Evolutionary conservation across 2,113 vertebrate genomes (phyloP), one percentile per base, ranked within the genome.

Genomic region (Lepisosteus oculatus): DNA sequence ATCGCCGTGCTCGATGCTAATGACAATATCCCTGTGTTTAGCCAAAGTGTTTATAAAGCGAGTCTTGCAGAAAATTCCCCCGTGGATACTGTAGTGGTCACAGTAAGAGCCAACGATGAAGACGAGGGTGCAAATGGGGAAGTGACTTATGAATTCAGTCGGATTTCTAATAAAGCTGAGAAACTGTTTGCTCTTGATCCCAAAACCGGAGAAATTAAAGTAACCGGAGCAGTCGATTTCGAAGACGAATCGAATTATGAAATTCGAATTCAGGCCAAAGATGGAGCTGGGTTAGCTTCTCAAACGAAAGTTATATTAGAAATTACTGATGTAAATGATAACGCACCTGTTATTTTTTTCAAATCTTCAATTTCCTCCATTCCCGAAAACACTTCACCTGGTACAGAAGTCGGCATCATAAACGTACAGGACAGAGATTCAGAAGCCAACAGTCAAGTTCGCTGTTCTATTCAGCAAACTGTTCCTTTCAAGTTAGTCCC

Each of bases 291-390:
- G 1, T 73, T 92, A 0, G 74, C 81, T 0, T 84, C 87, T 7
- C 77, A 85, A 51, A 74, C 83, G 0, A 90, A 86, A 61, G 82
- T 92, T 0, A 51, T 92, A 1, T 83, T 92, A 67, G 74, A 84
- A 8, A 69, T 92, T 0, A 77, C 76, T 67, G 92, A 94, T 65
- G 74, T 91, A 1, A 94, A 94, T 78, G 93, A 94, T 7, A 93
- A 94, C n/a, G 74, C 74, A 0, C 91, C 87, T 6, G 77, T 85
- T 3, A 74, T 93, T 11, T 65, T 70, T 0, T 3, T 90, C 3
- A 89, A 89, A 13, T 91, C 90, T 1, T 15, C 90, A 2, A 81
- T 62, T 1, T 83, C 55, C 6, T 75, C 84, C 2, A 3, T 92
- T 29, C 78, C 82, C 2, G 92, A 93, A 65, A 86, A 85, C 9